Percentiles rank a stretch among this genome's conserved stretches.
Conservation (phyloP, 2,113 vertebrate genomes). For the Sceloporus undulatus region DNA sequence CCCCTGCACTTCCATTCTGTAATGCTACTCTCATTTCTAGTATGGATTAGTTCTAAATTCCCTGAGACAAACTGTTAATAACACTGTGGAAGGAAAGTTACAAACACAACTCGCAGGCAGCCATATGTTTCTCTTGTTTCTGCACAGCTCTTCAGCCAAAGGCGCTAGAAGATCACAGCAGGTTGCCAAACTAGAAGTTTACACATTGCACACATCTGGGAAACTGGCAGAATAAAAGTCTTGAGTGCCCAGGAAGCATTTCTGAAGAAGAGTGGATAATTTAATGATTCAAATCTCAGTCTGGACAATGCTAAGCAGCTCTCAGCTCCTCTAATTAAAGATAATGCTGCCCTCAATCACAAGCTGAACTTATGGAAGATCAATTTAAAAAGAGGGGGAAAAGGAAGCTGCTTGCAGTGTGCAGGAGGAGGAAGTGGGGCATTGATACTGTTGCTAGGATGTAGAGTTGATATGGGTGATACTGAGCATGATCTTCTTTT, state of each 20-base stretch:
- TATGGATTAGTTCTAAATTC: not conserved
- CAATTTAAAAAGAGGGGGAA: constrained; percentile 25
- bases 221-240: constrained; percentile 20
- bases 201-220: constrained; percentile 28
- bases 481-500: constrained; percentile 2
- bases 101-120: constrained; percentile 25
- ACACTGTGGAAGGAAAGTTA: constrained; percentile 16
- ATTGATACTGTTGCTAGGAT: constrained; percentile 37
- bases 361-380: constrained; percentile 34
- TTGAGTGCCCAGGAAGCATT: not conserved
- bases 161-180: constrained; percentile 22
- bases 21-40: not conserved
- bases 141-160: constrained; percentile 5
- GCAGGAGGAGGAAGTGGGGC: not conserved
- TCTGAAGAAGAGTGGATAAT: constrained; percentile 6
- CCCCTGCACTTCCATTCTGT: not conserved
- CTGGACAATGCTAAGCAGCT: constrained; percentile 13
- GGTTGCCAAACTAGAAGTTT: constrained; percentile 29
- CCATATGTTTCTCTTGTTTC: constrained; percentile 34
- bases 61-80: constrained; percentile 18
- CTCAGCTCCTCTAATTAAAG: constrained; percentile 39
- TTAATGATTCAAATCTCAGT: constrained; percentile 25
- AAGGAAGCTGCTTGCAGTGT: constrained; percentile 6
- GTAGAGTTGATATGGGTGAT: constrained; percentile 6
- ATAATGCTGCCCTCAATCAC: constrained; percentile 25